phyloP scores from a whole-genome alignment of 1,140 invertebrate species.

The Euura lappo region DNA sequence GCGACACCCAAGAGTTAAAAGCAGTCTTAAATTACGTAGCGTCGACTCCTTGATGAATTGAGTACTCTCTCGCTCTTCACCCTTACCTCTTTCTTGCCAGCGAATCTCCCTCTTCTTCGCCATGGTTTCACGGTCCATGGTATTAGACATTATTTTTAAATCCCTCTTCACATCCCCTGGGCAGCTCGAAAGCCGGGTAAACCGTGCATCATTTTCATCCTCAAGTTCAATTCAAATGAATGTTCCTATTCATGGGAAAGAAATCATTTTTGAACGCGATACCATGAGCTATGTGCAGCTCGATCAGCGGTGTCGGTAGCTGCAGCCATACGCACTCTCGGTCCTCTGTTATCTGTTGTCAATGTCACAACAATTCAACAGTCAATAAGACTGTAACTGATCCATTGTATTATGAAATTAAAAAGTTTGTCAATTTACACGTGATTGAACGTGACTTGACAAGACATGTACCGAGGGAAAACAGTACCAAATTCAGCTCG shows the following conservation, averaged over 20 bases:
- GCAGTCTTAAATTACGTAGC: slow-evolving; percentile 62
- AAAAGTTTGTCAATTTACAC: too few species aligned
- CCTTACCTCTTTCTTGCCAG: slow-evolving; percentile 19
- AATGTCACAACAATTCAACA: too few species aligned
- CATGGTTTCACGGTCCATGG: slow-evolving; percentile 23
- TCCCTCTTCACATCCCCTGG: slow-evolving; percentile 31
- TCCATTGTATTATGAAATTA: too few species aligned
- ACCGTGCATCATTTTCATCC: neutral
- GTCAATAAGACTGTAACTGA: too few species aligned
- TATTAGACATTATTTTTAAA: slow-evolving; percentile 52
- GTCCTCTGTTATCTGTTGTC: too few species aligned
- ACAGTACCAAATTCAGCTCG: neutral
- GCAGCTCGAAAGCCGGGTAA: neutral
- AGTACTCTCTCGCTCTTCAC: slow-evolving; percentile 49
- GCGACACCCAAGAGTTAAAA: slow-evolving; percentile 63
- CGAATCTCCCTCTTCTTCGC: neutral
- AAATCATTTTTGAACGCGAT: neutral
- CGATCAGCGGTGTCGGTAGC: too few species aligned
- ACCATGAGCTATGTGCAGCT: too few species aligned
- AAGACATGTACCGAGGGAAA: too few species aligned
- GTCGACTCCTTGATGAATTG: slow-evolving; percentile 63
- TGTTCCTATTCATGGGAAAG: neutral
- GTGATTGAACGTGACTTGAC: too few species aligned
- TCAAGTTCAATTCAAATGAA: neutral
- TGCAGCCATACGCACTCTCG: too few species aligned